Evolutionary conservation across 2,113 vertebrate genomes (phyloP), one percentile per base, ranked within the genome.

Genomic region (Microcebus tavaratra): DNA sequence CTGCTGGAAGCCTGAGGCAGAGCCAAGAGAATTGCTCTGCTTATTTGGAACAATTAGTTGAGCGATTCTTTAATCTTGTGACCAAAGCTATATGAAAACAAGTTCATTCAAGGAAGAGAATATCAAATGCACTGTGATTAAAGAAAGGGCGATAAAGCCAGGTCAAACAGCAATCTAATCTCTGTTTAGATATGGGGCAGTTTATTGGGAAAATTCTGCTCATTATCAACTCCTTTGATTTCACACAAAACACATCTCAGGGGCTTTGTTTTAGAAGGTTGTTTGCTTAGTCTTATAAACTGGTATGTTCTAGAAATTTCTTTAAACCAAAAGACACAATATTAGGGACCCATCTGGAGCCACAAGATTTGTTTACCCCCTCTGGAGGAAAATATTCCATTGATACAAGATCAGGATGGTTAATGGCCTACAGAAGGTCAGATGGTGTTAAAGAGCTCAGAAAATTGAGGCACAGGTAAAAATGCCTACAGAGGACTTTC

Each of bases 61-160:
- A 92, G 81, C 29, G 25, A 94, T 95, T 97, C 85, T 97, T 96
- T 95, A 88, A 95, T 95, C 86, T 97, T 95, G n/a, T 86, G 84
- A 91, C 90, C 63, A 85, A 79, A 91, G 80, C 67, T 85, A 45
- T 78, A 45, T 67, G 88, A 94, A 95, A 95, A 90, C 1, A 25
- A 90, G 48, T 94, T 83, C 42, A 85, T 76, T 97, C 78, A 92
- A 94, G 65, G 87, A 95, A 95, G 89, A 93, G 39, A 89, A 88
- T 90, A 92, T 93, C 76, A 88, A 78, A 82, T 96, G 36, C 45
- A 20, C 82, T 70, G 67, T 90, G 63, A 93, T 94, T 95, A 94
- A 90, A 95, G 73, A 81, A 81, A 76, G 36, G 68, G 4, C 39
- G 53, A 59, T 45, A 55, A 93, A 91, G 86, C 50, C 85, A 61